phyloP scores from a whole-genome alignment of 2,113 vertebrate species.

The Etheostoma spectabile region DNA sequence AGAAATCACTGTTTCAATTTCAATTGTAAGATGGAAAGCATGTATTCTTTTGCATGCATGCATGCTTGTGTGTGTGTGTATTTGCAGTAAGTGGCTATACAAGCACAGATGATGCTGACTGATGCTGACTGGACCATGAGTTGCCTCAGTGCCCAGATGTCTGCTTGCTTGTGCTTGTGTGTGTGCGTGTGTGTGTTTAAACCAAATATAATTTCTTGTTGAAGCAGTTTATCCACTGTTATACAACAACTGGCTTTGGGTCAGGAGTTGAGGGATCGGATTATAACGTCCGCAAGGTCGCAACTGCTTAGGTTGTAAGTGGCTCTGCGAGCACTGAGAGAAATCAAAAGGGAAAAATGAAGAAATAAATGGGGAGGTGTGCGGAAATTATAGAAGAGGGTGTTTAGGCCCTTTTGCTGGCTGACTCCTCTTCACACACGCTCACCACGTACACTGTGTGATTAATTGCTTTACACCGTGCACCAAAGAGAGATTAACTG shows the following conservation, averaged over 20 bases:
- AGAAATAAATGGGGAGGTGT: constrained; percentile 30
- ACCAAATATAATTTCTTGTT: constrained; percentile 59
- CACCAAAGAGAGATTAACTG: constrained; percentile 56
- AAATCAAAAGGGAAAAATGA: constrained; percentile 12
- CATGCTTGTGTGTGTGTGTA: not conserved
- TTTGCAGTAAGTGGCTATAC: constrained; percentile 20
- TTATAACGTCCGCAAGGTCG: constrained; percentile 63
- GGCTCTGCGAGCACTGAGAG: constrained; percentile 35
- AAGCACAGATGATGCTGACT: constrained; percentile 62
- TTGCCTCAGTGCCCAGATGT: constrained; percentile 62
- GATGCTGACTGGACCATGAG: constrained; percentile 63
- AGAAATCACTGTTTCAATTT: constrained; percentile 59
- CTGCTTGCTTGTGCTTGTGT: constrained; percentile 12
- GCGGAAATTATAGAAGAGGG: constrained; percentile 43
- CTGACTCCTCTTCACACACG: constrained; percentile 37
- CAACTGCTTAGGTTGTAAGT: constrained; percentile 50
- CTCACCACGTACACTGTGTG: constrained; percentile 36
- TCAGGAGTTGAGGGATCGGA: constrained; percentile 58
- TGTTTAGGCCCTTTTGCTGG: constrained; percentile 26
- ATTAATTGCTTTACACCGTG: constrained; percentile 54
- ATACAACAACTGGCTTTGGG: constrained; percentile 66
- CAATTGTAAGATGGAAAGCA: constrained; percentile 32
- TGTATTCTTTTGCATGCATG: not conserved
- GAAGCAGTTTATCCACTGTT: constrained; percentile 56
- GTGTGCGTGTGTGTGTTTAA: constrained; percentile 30